Evolutionary conservation across 2,113 vertebrate species (phyloP).

Genomic region (Syrmaticus mikado): DNA sequence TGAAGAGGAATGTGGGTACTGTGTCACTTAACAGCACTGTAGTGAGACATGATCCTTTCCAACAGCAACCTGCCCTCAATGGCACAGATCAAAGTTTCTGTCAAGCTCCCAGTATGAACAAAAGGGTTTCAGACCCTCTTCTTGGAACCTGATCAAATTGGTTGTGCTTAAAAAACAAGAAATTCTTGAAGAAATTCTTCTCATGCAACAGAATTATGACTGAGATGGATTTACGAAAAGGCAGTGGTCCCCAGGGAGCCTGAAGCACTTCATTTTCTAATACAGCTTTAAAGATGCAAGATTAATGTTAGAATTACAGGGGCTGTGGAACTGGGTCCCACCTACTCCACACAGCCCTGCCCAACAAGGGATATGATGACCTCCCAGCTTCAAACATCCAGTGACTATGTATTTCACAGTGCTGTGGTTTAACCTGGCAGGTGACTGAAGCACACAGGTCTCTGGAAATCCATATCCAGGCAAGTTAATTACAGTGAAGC

Average conservation of each 20-base stretch:
- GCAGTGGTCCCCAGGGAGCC: neutral
- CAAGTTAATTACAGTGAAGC: neutral
- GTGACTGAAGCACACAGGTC: neutral
- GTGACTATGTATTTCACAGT: neutral
- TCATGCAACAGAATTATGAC: neutral
- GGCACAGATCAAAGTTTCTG: neutral
- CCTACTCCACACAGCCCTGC: neutral
- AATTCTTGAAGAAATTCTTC: neutral
- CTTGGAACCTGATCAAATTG: neutral
- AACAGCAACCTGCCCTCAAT: neutral
- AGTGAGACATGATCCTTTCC: neutral
- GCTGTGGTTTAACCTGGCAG: too few species aligned
- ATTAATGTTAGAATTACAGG: neutral
- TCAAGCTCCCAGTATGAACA: neutral
- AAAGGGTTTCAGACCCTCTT: neutral
- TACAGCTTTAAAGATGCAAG: neutral
- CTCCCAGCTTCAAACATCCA: neutral
- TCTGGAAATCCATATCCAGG: neutral
- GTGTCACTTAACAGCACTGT: neutral
- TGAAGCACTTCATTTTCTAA: neutral
- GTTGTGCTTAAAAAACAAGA: neutral
- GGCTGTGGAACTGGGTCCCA: neutral
- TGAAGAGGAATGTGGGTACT: neutral
- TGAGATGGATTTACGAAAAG: neutral
- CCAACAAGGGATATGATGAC: neutral